Evolutionary conservation across 1,140 invertebrate genomes (phyloP).

Genomic region (Neoseiulus cucumeris): DNA sequence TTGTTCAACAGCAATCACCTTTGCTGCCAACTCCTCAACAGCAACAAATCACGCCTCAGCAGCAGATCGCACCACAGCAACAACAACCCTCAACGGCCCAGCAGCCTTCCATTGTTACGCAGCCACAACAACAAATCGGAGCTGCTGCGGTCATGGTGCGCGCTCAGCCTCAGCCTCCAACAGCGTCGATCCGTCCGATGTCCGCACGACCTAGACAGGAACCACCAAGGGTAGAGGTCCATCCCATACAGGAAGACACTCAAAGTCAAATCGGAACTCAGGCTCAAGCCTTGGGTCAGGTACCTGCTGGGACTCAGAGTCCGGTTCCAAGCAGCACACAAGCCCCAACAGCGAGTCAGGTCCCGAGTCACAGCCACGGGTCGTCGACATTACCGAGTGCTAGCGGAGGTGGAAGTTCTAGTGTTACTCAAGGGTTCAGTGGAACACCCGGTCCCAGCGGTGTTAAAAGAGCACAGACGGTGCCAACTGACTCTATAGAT

Average conservation of each 20-base stretch:
- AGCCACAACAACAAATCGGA: neutral
- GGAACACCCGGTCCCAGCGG: neutral
- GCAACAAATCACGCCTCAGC: neutral
- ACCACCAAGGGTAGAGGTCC: neutral
- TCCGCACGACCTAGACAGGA: neutral
- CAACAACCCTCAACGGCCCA: neutral
- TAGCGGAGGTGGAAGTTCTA: too few species aligned
- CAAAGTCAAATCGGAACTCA: neutral
- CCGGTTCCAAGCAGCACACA: neutral
- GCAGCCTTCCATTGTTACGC: neutral
- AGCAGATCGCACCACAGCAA: neutral
- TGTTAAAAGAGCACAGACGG: neutral
- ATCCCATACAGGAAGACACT: neutral
- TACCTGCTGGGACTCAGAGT: neutral
- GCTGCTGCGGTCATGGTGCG: neutral
- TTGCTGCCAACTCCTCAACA: neutral
- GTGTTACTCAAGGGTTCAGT: neutral
- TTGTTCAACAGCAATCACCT: neutral
- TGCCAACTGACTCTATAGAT: neutral
- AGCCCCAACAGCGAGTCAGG: neutral
- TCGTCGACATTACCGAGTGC: too few species aligned
- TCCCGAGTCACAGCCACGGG: neutral
- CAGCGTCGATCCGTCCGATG: neutral
- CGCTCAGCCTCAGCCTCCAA: neutral
- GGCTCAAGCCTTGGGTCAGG: neutral